phyloP scores from a whole-genome alignment of 1,140 invertebrate species.

The Drosophila parvula region DNA sequence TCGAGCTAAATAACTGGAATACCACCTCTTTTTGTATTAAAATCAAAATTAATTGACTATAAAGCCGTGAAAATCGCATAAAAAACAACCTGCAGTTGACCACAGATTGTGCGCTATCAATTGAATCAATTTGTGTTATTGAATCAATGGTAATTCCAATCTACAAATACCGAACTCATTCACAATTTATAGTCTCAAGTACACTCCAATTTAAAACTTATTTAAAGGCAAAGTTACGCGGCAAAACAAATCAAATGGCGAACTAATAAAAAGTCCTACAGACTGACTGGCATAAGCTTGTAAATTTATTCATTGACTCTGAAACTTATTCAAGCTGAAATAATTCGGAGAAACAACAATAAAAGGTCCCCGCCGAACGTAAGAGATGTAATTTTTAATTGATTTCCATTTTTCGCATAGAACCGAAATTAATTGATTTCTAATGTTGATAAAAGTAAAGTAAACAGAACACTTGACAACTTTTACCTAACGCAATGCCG shows the following conservation, averaged over 20 bases:
- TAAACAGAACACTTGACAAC: conserved; percentile 66
- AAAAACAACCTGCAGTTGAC: conserved; percentile 7
- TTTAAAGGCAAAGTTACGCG: conserved; percentile 3
- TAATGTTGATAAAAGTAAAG: conserved; percentile 60
- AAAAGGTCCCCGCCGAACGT: conserved; percentile 6
- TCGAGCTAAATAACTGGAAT: conserved; percentile 1
- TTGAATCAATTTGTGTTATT: conserved; percentile 12
- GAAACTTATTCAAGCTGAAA: conserved; percentile 30
- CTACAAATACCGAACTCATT: neutral
- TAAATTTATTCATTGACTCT: conserved; percentile 46
- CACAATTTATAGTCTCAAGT: neutral
- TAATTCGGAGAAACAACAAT: conserved; percentile 28
- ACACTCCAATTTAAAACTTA: neutral
- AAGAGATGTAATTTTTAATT: conserved; percentile 51
- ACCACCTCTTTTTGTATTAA: neutral
- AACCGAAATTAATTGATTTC: conserved; percentile 70
- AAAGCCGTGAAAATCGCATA: conserved; percentile 1
- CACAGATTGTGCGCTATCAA: conserved; percentile 17
- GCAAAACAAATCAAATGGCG: conserved; percentile 2
- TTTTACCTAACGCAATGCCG: conserved; percentile 14
- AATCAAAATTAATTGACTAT: conserved; percentile 24
- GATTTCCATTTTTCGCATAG: conserved; percentile 44
- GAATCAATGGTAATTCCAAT: conserved; percentile 13
- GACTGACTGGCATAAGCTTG: neutral
- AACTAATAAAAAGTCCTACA: conserved; percentile 17